These are phyloP conservation scores for Ichneumoninae sp. DNA, from an alignment of 2,888 invertebrate genomes.

Conservation along the genomic window DNA sequence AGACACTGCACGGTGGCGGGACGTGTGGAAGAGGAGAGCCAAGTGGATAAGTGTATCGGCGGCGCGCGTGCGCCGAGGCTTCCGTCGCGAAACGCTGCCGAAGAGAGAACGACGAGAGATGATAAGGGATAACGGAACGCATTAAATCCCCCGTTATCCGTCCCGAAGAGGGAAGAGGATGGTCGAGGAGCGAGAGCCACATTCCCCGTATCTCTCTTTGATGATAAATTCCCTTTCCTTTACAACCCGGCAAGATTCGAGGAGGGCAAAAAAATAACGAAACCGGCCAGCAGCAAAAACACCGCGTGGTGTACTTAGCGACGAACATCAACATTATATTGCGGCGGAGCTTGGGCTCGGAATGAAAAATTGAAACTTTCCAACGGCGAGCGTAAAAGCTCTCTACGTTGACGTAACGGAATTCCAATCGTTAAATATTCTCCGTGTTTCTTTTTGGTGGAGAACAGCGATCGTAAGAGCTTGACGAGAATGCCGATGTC, in stretches of 20 bases:
- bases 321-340: slow-evolving; percentile 27
- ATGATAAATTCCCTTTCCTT: slow-evolving; percentile 33
- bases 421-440: slow-evolving; percentile 32
- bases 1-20: slow-evolving; percentile 63
- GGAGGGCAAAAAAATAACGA: slow-evolving; percentile 3
- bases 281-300: slow-evolving; percentile 25
- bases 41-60: slow-evolving; percentile 37
- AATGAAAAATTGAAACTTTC: slow-evolving; percentile 44
- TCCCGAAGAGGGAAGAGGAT: slow-evolving; percentile 4
- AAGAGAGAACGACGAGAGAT: slow-evolving; percentile 49
- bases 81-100: slow-evolving; percentile 40
- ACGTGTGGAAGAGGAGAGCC: slow-evolving; percentile 28
- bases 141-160: slow-evolving; percentile 64
- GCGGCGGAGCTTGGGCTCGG: slow-evolving; percentile 5
- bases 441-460: neutral
- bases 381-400: slow-evolving; percentile 14
- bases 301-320: neutral
- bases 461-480: slow-evolving; percentile 15
- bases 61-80: neutral
- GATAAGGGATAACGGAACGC: slow-evolving; percentile 53
- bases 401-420: slow-evolving; percentile 33
- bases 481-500: slow-evolving; percentile 24
- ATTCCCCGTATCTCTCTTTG: slow-evolving; percentile 23
- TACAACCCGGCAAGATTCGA: slow-evolving; percentile 4
- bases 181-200: neutral